These are phyloP conservation scores for Trichogramma evanescens DNA, from an alignment of 2,888 invertebrate species.

Conservation along the genomic window DNA sequence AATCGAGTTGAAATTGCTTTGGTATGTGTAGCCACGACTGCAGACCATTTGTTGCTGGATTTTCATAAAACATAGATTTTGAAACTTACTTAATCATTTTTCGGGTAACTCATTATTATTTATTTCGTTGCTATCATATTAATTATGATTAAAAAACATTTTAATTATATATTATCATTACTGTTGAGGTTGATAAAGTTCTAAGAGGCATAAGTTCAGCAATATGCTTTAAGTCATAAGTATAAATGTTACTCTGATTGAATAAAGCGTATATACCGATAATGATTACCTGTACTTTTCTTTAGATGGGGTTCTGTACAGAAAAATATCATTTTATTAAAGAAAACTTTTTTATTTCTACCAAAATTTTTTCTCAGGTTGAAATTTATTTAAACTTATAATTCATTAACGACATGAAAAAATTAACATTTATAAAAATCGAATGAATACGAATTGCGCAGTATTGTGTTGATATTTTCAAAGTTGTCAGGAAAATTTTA, in stretches of 20 bases:
- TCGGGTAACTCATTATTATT: conserved; percentile 4
- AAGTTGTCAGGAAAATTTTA: too few relatives aligned
- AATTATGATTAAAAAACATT: conserved; percentile 19
- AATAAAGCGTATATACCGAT: conserved; percentile 49
- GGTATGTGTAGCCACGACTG: too few relatives aligned
- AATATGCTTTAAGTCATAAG: conserved; percentile 44
- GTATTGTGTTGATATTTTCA: too few relatives aligned
- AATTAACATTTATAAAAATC: too few relatives aligned
- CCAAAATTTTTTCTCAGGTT: too few relatives aligned
- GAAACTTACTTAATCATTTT: not conserved
- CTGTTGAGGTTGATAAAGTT: conserved; percentile 44
- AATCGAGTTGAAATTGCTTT: too few relatives aligned
- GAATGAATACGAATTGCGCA: too few relatives aligned
- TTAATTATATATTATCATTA: conserved; percentile 32
- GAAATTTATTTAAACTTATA: too few relatives aligned
- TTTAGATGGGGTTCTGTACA: too few relatives aligned
- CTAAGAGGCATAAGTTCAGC: conserved; percentile 45
- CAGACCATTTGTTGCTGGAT: not conserved
- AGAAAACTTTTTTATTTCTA: too few relatives aligned
- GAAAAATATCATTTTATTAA: too few relatives aligned
- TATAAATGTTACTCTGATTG: conserved; percentile 48
- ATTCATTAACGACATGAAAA: too few relatives aligned
- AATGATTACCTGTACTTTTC: conserved; percentile 22
- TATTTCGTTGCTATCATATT: conserved; percentile 20
- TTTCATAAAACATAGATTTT: not conserved